Evolutionary conservation across 2,113 vertebrate genomes (phyloP).

Genomic region (Henicopernis longicauda): DNA sequence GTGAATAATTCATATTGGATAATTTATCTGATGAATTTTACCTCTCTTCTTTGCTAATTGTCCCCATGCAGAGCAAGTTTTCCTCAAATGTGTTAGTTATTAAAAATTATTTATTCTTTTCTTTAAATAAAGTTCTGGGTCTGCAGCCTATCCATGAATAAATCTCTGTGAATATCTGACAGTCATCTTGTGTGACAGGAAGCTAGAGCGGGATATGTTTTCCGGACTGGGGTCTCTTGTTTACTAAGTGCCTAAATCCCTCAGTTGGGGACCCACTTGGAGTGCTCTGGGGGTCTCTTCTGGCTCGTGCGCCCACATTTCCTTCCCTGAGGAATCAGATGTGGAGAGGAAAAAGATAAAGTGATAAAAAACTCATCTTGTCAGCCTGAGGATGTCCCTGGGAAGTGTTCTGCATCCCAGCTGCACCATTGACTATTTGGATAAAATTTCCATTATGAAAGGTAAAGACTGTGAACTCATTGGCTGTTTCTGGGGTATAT

Average conservation of each 20-base stretch:
- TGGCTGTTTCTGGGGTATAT: neutral
- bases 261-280: neutral
- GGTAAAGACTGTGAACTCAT: neutral
- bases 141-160: neutral
- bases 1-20: neutral
- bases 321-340: neutral
- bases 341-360: neutral
- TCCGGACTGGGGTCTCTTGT: neutral
- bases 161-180: neutral
- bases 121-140: neutral
- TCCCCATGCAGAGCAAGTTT: neutral
- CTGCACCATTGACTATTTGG: neutral
- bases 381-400: neutral
- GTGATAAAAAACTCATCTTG: neutral
- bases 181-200: neutral
- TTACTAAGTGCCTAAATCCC: neutral
- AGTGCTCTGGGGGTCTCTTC: neutral
- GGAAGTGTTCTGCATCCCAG: neutral
- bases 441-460: neutral
- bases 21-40: neutral
- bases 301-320: accelerated
- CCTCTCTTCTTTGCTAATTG: neutral
- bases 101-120: neutral
- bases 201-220: neutral
- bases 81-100: neutral